Percentiles rank a stretch among this genome's conserved stretches.
Conservation (phyloP, 2,113 vertebrate species). For the Lagopus muta region DNA sequence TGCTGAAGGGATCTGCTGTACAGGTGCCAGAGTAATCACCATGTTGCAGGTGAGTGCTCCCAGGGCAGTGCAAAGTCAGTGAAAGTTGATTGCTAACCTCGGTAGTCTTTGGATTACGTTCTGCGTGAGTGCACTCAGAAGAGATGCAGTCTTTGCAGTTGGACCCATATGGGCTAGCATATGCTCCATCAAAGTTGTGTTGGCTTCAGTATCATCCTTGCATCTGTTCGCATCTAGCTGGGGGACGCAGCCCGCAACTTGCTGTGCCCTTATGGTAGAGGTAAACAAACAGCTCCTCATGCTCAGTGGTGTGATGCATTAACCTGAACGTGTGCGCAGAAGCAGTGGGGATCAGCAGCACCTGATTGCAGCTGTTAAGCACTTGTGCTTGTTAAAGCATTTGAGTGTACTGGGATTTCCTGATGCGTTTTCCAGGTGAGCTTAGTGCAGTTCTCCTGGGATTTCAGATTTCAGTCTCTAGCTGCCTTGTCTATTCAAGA, state of each 20-base stretch:
- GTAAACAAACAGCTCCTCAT: not conserved
- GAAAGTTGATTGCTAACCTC: not conserved
- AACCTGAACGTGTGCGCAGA: not conserved
- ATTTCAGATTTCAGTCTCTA: not conserved
- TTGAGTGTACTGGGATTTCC: not conserved
- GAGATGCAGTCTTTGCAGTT: conserved; percentile 1
- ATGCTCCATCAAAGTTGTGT: conserved; percentile 12
- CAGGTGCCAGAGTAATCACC: not conserved
- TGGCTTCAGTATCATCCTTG: not conserved
- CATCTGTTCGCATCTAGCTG: not conserved
- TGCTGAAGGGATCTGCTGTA: not conserved
- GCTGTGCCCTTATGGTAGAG: not conserved
- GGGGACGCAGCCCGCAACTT: not conserved
- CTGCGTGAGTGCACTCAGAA: conserved; percentile 10
- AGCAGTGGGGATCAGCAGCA: not conserved
- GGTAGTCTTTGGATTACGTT: not conserved
- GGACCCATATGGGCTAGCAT: conserved; percentile 47
- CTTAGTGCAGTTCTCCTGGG: not conserved
- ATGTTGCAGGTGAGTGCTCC: not conserved
- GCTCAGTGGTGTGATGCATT: not conserved
- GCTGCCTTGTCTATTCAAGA: not conserved
- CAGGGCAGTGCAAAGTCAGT: not conserved
- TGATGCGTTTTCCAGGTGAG: not conserved
- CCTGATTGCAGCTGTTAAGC: not conserved
- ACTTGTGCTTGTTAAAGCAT: not conserved